These are phyloP conservation scores for Ceratosolen fusciceps DNA, from an alignment of 1,140 invertebrate genomes.

Conservation along the genomic window DNA sequence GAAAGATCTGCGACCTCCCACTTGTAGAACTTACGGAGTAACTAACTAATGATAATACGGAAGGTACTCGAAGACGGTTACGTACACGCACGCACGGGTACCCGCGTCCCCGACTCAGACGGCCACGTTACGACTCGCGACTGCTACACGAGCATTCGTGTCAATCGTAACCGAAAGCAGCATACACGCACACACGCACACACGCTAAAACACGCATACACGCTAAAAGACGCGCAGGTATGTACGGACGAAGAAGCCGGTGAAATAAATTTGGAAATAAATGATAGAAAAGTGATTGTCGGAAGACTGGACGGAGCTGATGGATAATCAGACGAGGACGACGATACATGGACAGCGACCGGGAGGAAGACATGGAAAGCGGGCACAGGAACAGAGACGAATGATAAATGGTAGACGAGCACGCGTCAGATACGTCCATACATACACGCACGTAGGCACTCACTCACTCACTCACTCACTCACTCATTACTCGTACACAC, in stretches of 20 bases:
- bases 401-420: constrained; percentile 32
- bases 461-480: not conserved
- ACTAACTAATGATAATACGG: constrained; percentile 50
- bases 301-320: no score
- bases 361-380: no score
- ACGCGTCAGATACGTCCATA: not conserved
- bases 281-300: no score
- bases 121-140: no score
- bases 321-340: no score
- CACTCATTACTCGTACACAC: not conserved
- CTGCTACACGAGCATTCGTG: constrained; percentile 32
- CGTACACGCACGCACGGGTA: constrained; percentile 41
- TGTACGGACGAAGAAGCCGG: no score
- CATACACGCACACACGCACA: constrained; percentile 40
- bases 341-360: no score
- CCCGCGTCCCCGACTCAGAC: no score
- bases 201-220: constrained; percentile 7
- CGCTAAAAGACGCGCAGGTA: no score
- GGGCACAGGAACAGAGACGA: no score
- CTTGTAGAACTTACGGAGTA: constrained; percentile 64
- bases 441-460: not conserved
- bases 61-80: constrained; percentile 2
- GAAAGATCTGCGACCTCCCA: constrained; percentile 72
- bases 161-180: not conserved
- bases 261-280: no score